These are phyloP conservation scores for Eunapius fragilis DNA, from an alignment of 37 sponge, comb jelly and placozoan species.

Conservation along the genomic window DNA sequence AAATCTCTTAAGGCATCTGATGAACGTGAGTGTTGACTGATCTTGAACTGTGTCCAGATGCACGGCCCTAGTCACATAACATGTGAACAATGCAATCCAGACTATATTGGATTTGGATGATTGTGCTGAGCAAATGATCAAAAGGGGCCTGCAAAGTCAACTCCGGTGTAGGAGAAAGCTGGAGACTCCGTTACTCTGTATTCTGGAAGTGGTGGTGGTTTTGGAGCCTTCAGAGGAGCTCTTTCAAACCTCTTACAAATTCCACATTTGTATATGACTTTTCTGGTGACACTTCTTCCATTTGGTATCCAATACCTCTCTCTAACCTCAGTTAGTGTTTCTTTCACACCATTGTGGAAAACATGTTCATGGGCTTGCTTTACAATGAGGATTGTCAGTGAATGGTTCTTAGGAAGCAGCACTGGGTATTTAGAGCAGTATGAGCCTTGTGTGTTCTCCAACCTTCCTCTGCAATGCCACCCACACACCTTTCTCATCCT, in stretches of 20 bases:
- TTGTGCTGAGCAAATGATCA: conserved; percentile 2
- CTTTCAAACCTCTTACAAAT: conserved; percentile 30
- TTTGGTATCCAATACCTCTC: conserved; percentile 8
- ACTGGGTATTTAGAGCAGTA: conserved; percentile 5
- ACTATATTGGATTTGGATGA: conserved; percentile 12
- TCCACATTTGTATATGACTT: conserved; percentile 24
- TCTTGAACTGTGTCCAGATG: conserved; percentile 43
- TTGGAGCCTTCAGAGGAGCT: conserved; percentile 19
- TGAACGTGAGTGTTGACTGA: conserved; percentile 18
- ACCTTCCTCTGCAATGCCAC: conserved; percentile 25
- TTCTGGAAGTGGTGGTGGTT: conserved; percentile 26
- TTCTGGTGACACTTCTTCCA: conserved; percentile 25
- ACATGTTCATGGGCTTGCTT: conserved; percentile 37
- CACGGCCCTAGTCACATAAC: conserved; percentile 45
- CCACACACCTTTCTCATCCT: background rate
- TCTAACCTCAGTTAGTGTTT: conserved; percentile 14
- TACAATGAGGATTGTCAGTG: conserved; percentile 20
- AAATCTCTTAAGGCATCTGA: conserved; percentile 36
- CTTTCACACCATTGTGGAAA: conserved; percentile 32
- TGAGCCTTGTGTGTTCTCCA: conserved; percentile 11
- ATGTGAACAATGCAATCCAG: conserved; percentile 45
- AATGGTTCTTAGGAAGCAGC: conserved; percentile 14
- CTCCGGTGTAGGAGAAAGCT: conserved; percentile 32
- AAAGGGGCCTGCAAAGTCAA: conserved; percentile 42
- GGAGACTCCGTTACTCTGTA: conserved; percentile 20